Evolutionary conservation across 1,140 invertebrate species (phyloP).

Genomic region (Hycleus phaleratus): DNA sequence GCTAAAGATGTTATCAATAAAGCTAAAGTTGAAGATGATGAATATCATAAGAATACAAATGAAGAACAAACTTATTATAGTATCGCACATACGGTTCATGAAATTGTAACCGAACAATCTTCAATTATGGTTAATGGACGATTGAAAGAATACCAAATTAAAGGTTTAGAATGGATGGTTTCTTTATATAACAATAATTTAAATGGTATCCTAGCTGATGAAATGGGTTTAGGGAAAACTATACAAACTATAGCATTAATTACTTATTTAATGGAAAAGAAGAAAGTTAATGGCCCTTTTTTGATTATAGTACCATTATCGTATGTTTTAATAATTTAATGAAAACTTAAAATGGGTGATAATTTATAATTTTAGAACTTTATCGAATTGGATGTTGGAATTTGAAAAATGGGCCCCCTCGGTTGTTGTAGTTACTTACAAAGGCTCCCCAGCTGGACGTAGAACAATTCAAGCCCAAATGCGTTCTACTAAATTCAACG

Average conservation of each 20-base stretch:
- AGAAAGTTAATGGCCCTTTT: constrained; percentile 95
- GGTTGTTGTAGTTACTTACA: constrained; percentile 89
- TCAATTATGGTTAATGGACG: constrained; percentile 88
- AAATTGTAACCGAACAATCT: constrained; percentile 88
- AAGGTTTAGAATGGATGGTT: constrained; percentile 97
- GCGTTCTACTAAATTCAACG: constrained; percentile 91
- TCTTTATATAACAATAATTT: constrained; percentile 98
- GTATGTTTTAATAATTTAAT: constrained; percentile 43
- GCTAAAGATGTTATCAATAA: constrained; percentile 67
- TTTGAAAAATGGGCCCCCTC: constrained; percentile 99
- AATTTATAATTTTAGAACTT: constrained; percentile 54
- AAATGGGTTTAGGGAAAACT: constrained; percentile 49
- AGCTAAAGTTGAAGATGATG: constrained; percentile 88
- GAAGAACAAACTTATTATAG: constrained; percentile 85
- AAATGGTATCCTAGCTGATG: constrained; percentile 93
- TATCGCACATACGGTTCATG: constrained; percentile 91
- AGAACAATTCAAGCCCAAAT: constrained; percentile 81
- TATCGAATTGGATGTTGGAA: constrained; percentile 98
- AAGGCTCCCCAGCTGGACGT: constrained; percentile 82
- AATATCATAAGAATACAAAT: constrained; percentile 67
- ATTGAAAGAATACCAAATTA: constrained; percentile 93
- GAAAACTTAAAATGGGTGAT: not conserved
- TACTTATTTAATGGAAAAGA: constrained; percentile 96
- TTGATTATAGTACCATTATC: constrained; percentile 96
- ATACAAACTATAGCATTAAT: constrained; percentile 94